phyloP scores from a whole-genome alignment of 2,797 vertebrate genomes.

The Melanotaenia pygmaea region DNA sequence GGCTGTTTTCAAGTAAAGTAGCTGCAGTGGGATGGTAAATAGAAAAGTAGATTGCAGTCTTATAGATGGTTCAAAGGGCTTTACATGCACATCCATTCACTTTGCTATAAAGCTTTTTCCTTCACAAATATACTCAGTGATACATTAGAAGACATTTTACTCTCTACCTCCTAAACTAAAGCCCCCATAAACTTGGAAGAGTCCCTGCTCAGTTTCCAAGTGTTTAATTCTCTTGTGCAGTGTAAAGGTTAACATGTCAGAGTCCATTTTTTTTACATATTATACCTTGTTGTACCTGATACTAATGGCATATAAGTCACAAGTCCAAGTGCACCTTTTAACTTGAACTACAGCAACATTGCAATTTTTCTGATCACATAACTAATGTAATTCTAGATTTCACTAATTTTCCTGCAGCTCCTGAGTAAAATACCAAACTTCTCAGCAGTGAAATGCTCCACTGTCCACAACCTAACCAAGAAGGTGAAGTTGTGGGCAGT shows the following conservation, averaged over 20 bases:
- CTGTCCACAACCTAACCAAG: background rate
- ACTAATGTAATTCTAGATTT: background rate
- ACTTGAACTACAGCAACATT: background rate
- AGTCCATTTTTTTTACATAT: background rate
- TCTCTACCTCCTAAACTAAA: background rate
- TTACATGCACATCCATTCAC: no score
- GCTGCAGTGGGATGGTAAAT: background rate
- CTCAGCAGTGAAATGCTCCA: constrained; percentile 2
- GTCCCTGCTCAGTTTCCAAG: background rate
- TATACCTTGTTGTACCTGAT: background rate
- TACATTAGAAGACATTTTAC: background rate
- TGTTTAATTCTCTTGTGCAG: background rate
- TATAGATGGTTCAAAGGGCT: background rate
- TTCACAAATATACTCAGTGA: background rate
- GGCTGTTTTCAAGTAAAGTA: background rate
- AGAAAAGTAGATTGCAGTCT: background rate
- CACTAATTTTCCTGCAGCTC: background rate
- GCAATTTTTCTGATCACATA: background rate
- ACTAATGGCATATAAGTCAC: background rate
- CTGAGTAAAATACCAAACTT: background rate
- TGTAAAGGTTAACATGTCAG: background rate
- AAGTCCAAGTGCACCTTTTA: background rate
- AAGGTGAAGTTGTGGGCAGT: no score
- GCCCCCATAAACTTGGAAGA: background rate
- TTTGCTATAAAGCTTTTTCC: background rate